phyloP scores from a whole-genome alignment of 2,888 invertebrate species.

The Timema cristinae region DNA sequence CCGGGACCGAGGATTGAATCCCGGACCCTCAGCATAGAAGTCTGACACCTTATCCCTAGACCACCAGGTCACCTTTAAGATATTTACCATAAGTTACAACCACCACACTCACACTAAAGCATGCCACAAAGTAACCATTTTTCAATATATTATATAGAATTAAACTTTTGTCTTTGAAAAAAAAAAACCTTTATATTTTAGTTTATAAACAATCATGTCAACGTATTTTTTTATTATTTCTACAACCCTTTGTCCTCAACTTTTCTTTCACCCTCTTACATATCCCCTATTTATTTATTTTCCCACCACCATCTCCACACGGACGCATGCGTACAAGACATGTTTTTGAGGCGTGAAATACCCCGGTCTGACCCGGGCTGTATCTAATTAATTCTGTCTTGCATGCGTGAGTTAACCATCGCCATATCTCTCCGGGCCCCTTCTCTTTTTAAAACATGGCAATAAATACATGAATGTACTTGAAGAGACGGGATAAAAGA shows the following conservation, averaged over 20 bases:
- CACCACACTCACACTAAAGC: too few relatives aligned
- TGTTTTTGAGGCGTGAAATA: conserved; percentile 22
- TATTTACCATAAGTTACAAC: too few relatives aligned
- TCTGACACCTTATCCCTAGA: too few relatives aligned
- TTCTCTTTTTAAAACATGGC: conserved; percentile 26
- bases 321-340: conserved; percentile 14
- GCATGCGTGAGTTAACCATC: conserved; percentile 12
- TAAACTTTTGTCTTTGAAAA: too few relatives aligned
- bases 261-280: background rate
- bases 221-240: background rate
- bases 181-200: too few relatives aligned
- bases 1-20: too few relatives aligned
- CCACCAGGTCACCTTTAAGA: too few relatives aligned
- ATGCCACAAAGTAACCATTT: too few relatives aligned
- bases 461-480: conserved; percentile 28
- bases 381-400: conserved; percentile 27
- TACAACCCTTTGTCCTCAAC: conserved; percentile 2
- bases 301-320: conserved; percentile 4
- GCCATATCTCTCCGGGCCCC: conserved; percentile 25
- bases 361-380: conserved; percentile 8
- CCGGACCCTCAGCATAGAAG: too few relatives aligned
- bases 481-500: conserved; percentile 21
- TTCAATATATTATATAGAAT: too few relatives aligned
- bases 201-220: background rate
- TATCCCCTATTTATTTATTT: too few relatives aligned